Evolutionary conservation across 2,888 invertebrate species (phyloP).

Genomic region (Pharmacophagus antenor): DNA sequence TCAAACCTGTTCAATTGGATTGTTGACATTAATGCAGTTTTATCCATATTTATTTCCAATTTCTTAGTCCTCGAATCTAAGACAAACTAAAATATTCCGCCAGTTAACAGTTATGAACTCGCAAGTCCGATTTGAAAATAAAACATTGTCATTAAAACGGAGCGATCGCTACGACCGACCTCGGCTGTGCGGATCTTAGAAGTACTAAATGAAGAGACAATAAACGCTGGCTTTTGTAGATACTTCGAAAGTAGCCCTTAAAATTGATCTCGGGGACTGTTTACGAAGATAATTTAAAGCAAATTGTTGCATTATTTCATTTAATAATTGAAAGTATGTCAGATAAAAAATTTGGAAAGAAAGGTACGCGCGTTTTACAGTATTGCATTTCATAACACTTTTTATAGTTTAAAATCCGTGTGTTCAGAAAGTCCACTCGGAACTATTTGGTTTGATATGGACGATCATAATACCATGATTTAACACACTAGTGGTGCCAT

Average conservation of each 20-base stretch:
- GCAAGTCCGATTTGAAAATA: conserved; percentile 23
- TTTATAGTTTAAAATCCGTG: too few relatives aligned
- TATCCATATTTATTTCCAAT: not conserved
- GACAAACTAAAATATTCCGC: not conserved
- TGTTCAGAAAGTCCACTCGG: too few relatives aligned
- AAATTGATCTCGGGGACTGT: conserved; percentile 11
- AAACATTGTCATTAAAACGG: conserved; percentile 27
- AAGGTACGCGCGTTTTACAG: too few relatives aligned
- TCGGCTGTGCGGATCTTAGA: conserved; percentile 14
- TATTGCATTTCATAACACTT: too few relatives aligned
- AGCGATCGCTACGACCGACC: conserved; percentile 26
- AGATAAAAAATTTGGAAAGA: too few relatives aligned
- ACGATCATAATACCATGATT: too few relatives aligned
- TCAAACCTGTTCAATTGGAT: not conserved
- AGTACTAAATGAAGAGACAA: conserved; percentile 19
- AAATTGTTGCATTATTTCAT: too few relatives aligned
- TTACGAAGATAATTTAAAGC: too few relatives aligned
- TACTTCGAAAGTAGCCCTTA: conserved; percentile 6
- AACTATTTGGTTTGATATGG: too few relatives aligned
- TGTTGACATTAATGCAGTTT: not conserved
- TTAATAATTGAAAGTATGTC: too few relatives aligned
- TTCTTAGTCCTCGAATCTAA: too few relatives aligned
- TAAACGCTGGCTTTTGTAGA: conserved; percentile 8
- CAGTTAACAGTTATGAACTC: conserved; percentile 10
- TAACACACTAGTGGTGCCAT: too few relatives aligned